Percentiles rank a stretch among this genome's conserved stretches.
These are phyloP conservation scores for Neogobius melanostomus DNA, from an alignment of 2,113 vertebrate genomes.

Conservation along the genomic window DNA sequence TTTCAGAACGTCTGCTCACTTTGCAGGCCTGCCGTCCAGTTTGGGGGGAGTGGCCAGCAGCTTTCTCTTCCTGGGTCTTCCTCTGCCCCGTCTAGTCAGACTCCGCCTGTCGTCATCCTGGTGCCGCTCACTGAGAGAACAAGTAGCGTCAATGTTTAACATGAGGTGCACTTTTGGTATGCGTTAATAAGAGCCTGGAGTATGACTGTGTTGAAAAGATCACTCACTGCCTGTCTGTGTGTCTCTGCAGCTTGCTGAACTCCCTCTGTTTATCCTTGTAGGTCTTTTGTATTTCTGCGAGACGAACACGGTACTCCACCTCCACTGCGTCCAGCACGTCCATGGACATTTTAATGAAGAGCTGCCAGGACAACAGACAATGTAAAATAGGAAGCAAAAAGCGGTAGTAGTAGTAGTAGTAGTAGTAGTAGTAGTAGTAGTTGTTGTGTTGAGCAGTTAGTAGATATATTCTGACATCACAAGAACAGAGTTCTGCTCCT, in stretches of 20 bases:
- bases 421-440: neutral
- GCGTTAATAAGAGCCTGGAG: neutral
- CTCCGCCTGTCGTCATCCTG: constrained; percentile 91
- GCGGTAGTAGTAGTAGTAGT: neutral
- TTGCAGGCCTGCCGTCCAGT: constrained; percentile 86
- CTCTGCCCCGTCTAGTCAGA: constrained; percentile 89
- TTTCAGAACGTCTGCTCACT: constrained; percentile 75
- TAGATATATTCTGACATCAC: neutral
- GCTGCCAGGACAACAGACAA: constrained; percentile 62
- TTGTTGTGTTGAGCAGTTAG: too few relatives aligned
- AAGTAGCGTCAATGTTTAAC: constrained; percentile 62
- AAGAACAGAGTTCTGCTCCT: constrained; percentile 41
- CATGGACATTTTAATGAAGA: constrained; percentile 88
- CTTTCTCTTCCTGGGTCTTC: constrained; percentile 95
- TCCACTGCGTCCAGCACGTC: constrained; percentile 89
- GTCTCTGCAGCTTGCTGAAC: constrained; percentile 89
- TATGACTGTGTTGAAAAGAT: neutral
- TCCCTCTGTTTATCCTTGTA: constrained; percentile 96
- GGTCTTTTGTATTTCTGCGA: constrained; percentile 90
- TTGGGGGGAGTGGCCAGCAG: constrained; percentile 85
- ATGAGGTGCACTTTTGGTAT: constrained; percentile 16
- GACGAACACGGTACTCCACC: constrained; percentile 89
- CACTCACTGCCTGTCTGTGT: constrained; percentile 89
- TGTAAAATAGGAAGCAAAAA: neutral
- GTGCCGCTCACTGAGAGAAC: constrained; percentile 63